Evolutionary conservation across 1,140 invertebrate genomes (phyloP), one percentile per base, ranked within the genome.

Genomic region (Neodiprion lecontei): DNA sequence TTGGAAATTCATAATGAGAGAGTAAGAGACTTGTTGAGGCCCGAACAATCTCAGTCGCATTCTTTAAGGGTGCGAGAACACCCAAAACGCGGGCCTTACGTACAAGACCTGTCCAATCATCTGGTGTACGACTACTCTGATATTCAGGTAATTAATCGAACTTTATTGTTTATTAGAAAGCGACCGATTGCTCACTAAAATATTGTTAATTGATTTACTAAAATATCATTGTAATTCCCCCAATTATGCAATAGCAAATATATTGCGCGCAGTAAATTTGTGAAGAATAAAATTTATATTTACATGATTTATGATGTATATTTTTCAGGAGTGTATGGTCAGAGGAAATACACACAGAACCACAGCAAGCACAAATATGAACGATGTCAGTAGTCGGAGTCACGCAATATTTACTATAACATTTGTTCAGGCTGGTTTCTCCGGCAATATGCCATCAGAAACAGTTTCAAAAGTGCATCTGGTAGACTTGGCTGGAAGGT

Each of bases 351-450:
- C 91, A 73, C 92, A 94, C 83, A 91, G 95, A 75, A 95, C 94
- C 11, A 95, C 94, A 2, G 95, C 95, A 11, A 93, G 93, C 79
- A 96, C 95, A 77, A 94, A 95, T 82, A 96, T 95, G 94, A 95
- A 96, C 87, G 94, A 95, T 85, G 94, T 95, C 74, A 95, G 94
- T 83, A 97, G 95, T 82, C 91, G 98, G 80, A 98, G 96, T 88
- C 98, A 99, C 90, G 97, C 97, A 61, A 98, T 99, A 82, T 99
- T 99, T 89, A 95, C 93, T 8, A 96, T 99, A 84, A 96, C 95
- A 48, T 96, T 96, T 87, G 94, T 96, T 74, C 95, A 96, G 85
- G 95, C 95, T 50, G 92, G 93, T 75, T 94, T 95, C 81, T 91
- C 93, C 80, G 94, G 94, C 79, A 90, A 89, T 74, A 93, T 95